Base-by-base conservation (phyloP, 2,113 vertebrate genomes). In the Tinamus guttatus region DNA sequence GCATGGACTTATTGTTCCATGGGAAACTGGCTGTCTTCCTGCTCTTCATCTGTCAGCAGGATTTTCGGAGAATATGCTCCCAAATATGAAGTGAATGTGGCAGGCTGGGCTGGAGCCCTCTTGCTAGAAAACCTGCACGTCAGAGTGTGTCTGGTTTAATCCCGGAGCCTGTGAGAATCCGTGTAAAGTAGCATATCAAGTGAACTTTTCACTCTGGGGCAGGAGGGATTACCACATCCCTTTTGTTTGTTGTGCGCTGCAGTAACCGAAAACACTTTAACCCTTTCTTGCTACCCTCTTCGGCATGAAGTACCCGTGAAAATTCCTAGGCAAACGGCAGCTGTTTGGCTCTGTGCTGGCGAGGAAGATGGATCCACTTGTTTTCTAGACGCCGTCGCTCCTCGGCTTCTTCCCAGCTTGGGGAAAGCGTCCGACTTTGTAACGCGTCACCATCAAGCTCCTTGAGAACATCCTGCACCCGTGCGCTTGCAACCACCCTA, bases 11-110 rank as follows among this genome's bases (percentile, higher is more conserved):
- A 96, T 96, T 97, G 96, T 97, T 97, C 94, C 97, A 96, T 97
- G 97, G 97, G 97, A 98, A 98, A 93, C 95, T 97, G 97, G 97
- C 97, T 90, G 79, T 90, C 90, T 95, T 97, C 97, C 97, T 97
- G 96, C 96, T 98, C 97, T 96, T 98, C 97, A 97, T 98, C 97
- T 98, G 97, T 98, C 97, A 97, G 95, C 97, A 93, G 96, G 97
- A 97, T 97, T 98, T 97, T 90, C 93, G 90, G 95, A 95, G 94
- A 96, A 94, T 97, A 97, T 94, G 85, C 96, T 97, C 95, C 96
- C 83, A 97, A 97, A 95, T 97, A 97, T 97, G 97, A 97, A 97
- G 95, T 97, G 97, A 98, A 98, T 97, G 97, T 71, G 70, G 93
- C 93, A 88, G 87, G 89, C 95, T 94, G 94, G 94, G 94, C 89